Base-by-base conservation (phyloP, 2,797 vertebrate species). In the Adelosebastes latens region DNA sequence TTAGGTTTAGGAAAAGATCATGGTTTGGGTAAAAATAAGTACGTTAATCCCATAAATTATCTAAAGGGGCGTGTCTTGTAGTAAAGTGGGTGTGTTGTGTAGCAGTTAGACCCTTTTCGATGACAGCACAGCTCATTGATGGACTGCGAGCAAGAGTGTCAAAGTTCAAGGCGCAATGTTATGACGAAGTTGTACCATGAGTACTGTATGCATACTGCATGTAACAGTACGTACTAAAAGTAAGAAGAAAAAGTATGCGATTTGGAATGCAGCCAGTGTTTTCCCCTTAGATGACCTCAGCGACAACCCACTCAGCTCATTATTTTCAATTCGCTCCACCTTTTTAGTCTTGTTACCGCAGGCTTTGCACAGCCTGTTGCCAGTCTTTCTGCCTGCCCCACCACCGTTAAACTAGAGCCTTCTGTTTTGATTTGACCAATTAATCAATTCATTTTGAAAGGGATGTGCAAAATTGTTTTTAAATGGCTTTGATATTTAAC, bases 281-380 rank as follows among this genome's bases (percentile, higher is more conserved):
- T 56, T 27, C 34, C 32, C 49, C 55, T 46, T 4, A 20, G 14
- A 73, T 62, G 24, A 65, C 70, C 63, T 39, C 9, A 32, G 55
- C 36, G 42, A 59, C 25, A 66, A 42, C 2, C 13, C 32, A 53
- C 67, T 78, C 70, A 62, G 59, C 22, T 71, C 73, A 77, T 86
- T 82, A 77, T 71, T 81, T 68, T 79, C 46, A 60, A 79, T 73
- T 62, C 71, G 14, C 39, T 56, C 49, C 65, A 63, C 8, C 27
- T 71, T 78, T 69, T 73, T 29, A 63, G 74, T 53, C 24, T 79
- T 59, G 65, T 64, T 76, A 60, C 61, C 6, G 55, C 55, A 49
- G 55, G 60, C 74, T 76, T 74, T 71, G 42, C 49, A 75, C 72
- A 67, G 32, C 3, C 24, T 9, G 36, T 39, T 24, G 24, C 20